phyloP scores from a whole-genome alignment of 2,888 invertebrate species.

The Agonopterix subpropinquella region DNA sequence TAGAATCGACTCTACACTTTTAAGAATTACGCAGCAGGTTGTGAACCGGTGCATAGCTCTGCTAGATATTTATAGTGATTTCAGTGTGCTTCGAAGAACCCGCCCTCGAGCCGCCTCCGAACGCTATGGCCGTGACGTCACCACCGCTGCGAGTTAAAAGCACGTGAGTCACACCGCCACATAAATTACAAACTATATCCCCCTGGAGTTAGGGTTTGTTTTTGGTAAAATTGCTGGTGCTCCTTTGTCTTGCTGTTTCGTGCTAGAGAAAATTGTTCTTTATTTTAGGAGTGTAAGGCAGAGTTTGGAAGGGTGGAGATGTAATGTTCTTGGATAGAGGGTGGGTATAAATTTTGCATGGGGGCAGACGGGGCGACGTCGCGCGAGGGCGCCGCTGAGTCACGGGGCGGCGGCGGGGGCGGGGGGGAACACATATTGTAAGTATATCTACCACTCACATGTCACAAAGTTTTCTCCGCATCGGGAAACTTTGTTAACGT shows the following conservation, averaged over 20 bases:
- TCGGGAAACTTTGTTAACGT: slow-evolving; percentile 74
- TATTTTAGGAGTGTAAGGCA: slow-evolving; percentile 39
- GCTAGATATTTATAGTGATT: not conserved
- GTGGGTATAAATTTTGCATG: slow-evolving; percentile 75
- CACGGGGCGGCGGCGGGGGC: slow-evolving; percentile 45
- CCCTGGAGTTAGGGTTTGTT: slow-evolving; percentile 70
- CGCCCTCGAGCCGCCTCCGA: slow-evolving; percentile 30
- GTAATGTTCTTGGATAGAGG: slow-evolving; percentile 68
- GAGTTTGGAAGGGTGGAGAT: slow-evolving; percentile 30
- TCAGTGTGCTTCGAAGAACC: slow-evolving; percentile 6
- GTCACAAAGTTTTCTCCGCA: slow-evolving; percentile 75
- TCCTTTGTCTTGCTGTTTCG: slow-evolving; percentile 60
- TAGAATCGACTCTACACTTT: no score
- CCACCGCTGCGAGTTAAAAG: slow-evolving; percentile 56
- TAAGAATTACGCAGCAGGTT: not conserved
- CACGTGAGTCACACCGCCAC: slow-evolving; percentile 61
- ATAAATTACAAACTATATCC: slow-evolving; percentile 72
- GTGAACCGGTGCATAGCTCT: not conserved
- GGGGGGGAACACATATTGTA: slow-evolving; percentile 59
- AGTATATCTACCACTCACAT: slow-evolving; percentile 71
- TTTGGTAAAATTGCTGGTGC: slow-evolving; percentile 62
- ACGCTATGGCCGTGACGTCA: slow-evolving; percentile 48
- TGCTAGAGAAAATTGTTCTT: slow-evolving; percentile 33
- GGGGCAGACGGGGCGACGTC: slow-evolving; percentile 75
- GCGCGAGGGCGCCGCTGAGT: slow-evolving; percentile 73